Base-by-base conservation (phyloP, 23 tunicate genomes). In the Trididemnum clinides region DNA sequence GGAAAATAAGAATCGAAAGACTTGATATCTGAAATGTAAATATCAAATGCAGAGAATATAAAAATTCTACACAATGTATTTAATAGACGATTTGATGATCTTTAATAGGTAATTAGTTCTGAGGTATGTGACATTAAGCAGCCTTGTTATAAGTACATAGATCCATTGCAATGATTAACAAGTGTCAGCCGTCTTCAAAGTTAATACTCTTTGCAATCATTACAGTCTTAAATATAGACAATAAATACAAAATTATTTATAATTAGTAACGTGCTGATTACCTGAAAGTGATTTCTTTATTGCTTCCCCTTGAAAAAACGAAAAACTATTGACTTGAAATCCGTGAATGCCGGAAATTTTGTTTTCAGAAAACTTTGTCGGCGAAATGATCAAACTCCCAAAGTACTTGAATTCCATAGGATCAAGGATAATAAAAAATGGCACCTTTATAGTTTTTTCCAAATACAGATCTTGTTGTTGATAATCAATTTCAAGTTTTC, bases 281-380 rank as follows among this genome's bases (percentile, higher is more conserved):
- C 83, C 65, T 51, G 64, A 78, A 15, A 54, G 15, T 26, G 65
- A 51, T 25, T 27, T 78, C 36, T 78, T 51, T 10, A 78, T 78
- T 6, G 50, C 19, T 26, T 34, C 1, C 12, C 66, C 65, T 4
- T 35, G 31, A 51, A 78, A 35, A 26, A 78, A 78, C 19, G 50
- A 32, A 78, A 78, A 78, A 21, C 28, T 51, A 2, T 51, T 78
- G 2, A 78, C 83, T 10, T 2, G 23, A 38, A 73, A 73, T 2
- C 28, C 28, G 25, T 73, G 29, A 23, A 10, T 22, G 27, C 57
- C 57, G 25, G 28, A 2, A 2, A 2, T 3, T 7, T 7, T 28
- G 10, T 7, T 73, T 20, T 73, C 10, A 19, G 12, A 73, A 22
- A n/a, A 39, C 1, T 19, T 2, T 10, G 3, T 4, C 1, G 57